Conservation (phyloP, 2,888 invertebrate genomes). For the Euplexia lucipara region DNA sequence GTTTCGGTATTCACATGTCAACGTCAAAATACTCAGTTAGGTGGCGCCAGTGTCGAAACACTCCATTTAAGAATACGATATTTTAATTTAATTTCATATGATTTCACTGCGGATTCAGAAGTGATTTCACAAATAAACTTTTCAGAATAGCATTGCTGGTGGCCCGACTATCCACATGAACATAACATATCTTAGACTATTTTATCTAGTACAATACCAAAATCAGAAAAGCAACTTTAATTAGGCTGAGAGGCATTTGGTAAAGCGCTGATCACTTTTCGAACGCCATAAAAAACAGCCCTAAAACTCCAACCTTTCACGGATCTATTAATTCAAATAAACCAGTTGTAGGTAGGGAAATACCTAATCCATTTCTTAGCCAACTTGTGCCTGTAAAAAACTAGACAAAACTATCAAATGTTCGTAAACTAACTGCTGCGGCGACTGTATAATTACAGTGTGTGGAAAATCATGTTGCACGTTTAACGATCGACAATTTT, state of each 20-base stretch:
- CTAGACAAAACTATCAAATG: neutral
- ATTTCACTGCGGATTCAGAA: no score
- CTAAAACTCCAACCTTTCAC: neutral
- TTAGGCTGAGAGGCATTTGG: neutral
- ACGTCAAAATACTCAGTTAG: no score
- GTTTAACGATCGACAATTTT: conserved; percentile 37
- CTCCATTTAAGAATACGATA: no score
- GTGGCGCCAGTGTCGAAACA: no score
- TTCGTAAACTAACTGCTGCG: neutral
- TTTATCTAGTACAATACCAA: no score
- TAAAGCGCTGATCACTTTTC: neutral
- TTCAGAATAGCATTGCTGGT: no score
- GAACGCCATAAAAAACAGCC: neutral
- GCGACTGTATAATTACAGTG: conserved; percentile 16
- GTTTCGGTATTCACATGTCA: no score
- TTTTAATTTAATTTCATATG: no score
- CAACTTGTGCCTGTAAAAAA: neutral
- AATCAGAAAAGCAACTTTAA: neutral
- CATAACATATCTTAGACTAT: no score
- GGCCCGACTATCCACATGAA: no score
- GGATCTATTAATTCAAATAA: neutral
- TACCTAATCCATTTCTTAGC: neutral
- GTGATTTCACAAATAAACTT: no score
- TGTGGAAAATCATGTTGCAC: conserved; percentile 20
- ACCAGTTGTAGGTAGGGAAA: no score